A percentile compares a stretch with the other conserved stretches of the same genome.
Evolutionary conservation across 2,113 vertebrate species (phyloP).

Genomic region (Carollia perspicillata): DNA sequence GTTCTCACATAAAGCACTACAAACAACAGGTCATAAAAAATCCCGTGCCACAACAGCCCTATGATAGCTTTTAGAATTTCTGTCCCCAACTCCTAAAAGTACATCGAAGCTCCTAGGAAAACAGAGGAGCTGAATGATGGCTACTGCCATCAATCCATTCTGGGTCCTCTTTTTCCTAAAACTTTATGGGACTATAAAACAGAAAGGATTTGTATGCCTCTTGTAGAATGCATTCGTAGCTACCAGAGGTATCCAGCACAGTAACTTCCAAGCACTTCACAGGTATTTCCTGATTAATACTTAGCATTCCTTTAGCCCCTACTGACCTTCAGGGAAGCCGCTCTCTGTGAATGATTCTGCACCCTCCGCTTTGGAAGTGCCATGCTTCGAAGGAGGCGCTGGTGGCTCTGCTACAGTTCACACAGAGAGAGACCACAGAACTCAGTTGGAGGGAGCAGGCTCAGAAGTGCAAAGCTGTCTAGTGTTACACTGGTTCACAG

Average conservation of each 20-base stretch:
- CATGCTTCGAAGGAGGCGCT: slow-evolving; percentile 52
- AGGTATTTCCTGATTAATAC: neutral
- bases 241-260: neutral
- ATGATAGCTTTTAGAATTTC: neutral
- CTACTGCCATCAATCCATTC: neutral
- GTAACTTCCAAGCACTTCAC: neutral
- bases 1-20: neutral
- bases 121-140: neutral
- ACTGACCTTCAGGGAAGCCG: slow-evolving; percentile 85
- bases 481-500: fast-evolving
- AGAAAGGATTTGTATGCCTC: neutral
- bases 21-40: neutral
- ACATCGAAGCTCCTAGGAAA: neutral
- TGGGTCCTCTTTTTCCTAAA: neutral
- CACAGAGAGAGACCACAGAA: neutral
- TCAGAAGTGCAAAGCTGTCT: neutral
- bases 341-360: slow-evolving; percentile 71
- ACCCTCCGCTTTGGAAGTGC: slow-evolving; percentile 59
- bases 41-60: neutral
- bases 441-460: neutral
- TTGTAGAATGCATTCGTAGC: neutral
- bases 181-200: neutral
- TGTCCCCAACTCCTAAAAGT: neutral
- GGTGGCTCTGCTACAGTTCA: neutral
- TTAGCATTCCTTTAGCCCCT: neutral